Conservation (phyloP, 2,113 vertebrate genomes). For the Ammodytes dubius region DNA sequence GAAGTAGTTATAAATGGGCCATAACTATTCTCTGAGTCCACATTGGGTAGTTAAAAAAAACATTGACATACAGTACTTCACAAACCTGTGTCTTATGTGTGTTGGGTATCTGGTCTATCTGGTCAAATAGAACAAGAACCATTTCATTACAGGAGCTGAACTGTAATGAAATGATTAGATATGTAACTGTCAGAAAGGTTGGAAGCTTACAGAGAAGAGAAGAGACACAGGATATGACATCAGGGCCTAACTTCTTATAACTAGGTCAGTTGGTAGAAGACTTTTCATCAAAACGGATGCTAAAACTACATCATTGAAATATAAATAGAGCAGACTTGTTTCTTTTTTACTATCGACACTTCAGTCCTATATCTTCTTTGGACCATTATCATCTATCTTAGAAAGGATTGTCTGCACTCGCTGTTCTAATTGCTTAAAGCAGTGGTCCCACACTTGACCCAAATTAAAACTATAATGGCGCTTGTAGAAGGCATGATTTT, state of each 20-base stretch:
- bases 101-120: not conserved
- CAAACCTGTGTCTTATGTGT: not conserved
- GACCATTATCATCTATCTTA: not conserved
- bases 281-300: conserved; percentile 1
- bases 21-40: not conserved
- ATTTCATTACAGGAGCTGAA: conserved; percentile 14
- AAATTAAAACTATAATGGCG: not conserved
- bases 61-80: not conserved
- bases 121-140: conserved; percentile 5
- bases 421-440: not conserved
- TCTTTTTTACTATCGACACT: conserved; percentile 17
- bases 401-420: not conserved
- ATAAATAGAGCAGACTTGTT: conserved; percentile 1
- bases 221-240: not conserved
- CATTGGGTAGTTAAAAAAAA: not conserved
- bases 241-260: conserved; percentile 35
- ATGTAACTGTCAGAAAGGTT: conserved; percentile 3
- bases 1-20: not conserved
- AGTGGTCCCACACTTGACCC: not conserved
- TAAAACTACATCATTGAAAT: conserved; percentile 1
- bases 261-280: conserved; percentile 28
- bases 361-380: conserved; percentile 1
- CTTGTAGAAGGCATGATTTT: not conserved
- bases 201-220: not conserved
- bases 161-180: conserved; percentile 11